Conservation (phyloP, 2,797 vertebrate genomes). For the Enteromius fasciolatus region DNA sequence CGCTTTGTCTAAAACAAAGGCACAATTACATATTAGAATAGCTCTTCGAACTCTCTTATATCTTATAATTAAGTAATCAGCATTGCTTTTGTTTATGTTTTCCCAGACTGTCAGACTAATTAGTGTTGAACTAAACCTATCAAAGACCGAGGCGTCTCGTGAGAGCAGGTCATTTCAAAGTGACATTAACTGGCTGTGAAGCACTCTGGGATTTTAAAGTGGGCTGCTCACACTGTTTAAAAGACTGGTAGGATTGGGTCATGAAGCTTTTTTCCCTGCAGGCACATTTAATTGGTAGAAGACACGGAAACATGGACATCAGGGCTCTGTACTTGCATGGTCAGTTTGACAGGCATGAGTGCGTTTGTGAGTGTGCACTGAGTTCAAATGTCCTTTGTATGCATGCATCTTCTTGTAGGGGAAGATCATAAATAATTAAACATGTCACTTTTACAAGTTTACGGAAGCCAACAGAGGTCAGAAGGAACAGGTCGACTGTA, state of each 20-base stretch:
- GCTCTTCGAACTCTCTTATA: slow-evolving; percentile 6
- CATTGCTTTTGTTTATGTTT: slow-evolving; percentile 35
- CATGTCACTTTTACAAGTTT: slow-evolving; percentile 61
- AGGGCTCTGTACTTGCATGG: slow-evolving; percentile 23
- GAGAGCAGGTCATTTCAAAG: slow-evolving; percentile 35
- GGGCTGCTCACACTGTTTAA: slow-evolving; percentile 20
- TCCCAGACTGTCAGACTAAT: slow-evolving; percentile 25
- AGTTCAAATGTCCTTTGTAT: slow-evolving; percentile 42
- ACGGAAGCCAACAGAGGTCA: slow-evolving; percentile 33
- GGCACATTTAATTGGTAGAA: slow-evolving; percentile 48
- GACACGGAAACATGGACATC: slow-evolving; percentile 36
- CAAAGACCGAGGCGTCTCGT: slow-evolving; percentile 30
- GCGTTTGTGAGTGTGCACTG: slow-evolving; percentile 27
- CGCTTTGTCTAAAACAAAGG: slow-evolving; percentile 17
- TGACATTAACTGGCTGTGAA: slow-evolving; percentile 43
- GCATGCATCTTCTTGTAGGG: slow-evolving; percentile 28
- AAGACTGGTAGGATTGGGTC: slow-evolving; percentile 37
- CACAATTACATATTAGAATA: slow-evolving; percentile 25
- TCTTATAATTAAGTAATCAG: slow-evolving; percentile 35
- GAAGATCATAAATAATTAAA: slow-evolving; percentile 63
- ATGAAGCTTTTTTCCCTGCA: slow-evolving; percentile 39
- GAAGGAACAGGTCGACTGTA: slow-evolving; percentile 13
- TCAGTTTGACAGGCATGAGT: slow-evolving; percentile 24
- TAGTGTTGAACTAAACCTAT: slow-evolving; percentile 32
- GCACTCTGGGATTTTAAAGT: slow-evolving; percentile 35